A percentile compares a stretch with the other conserved stretches of the same genome.
phyloP scores from a whole-genome alignment of 2,113 vertebrate species.

The Rafetus swinhoei region DNA sequence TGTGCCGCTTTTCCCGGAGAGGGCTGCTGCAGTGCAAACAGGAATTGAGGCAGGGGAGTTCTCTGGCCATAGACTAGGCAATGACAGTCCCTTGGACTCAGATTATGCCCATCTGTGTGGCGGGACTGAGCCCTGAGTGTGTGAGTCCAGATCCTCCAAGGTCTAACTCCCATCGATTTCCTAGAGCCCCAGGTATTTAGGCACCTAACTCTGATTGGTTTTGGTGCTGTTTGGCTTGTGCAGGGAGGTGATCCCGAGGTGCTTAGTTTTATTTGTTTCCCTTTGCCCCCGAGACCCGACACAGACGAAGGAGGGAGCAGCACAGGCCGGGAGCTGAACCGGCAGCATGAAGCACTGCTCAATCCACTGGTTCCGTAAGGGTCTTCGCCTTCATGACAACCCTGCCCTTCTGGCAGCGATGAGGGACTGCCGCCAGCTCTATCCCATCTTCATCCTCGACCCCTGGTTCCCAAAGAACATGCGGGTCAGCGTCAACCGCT shows the following conservation, averaged over 20 bases:
- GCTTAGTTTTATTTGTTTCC: not conserved
- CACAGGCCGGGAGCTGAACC: not conserved
- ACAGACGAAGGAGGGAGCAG: not conserved
- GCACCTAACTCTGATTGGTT: not conserved
- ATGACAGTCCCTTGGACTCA: too few relatives aligned
- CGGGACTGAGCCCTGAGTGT: not conserved
- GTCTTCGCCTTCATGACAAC: constrained; percentile 80
- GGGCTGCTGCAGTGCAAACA: not conserved
- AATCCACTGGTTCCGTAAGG: constrained; percentile 82
- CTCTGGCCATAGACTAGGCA: not conserved
- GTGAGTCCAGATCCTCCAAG: not conserved
- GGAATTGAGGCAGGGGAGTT: too few relatives aligned
- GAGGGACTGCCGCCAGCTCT: constrained; percentile 67
- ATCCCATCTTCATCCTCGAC: constrained; percentile 79
- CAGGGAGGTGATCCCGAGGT: not conserved
- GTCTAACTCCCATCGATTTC: not conserved
- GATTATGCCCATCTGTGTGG: not conserved
- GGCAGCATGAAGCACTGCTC: constrained; percentile 68
- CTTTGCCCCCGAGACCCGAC: not conserved
- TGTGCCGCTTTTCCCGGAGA: too few relatives aligned
- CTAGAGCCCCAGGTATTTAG: not conserved
- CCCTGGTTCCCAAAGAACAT: constrained; percentile 63
- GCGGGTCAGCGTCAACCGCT: constrained; percentile 59
- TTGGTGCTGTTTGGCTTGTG: not conserved
- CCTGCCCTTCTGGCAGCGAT: constrained; percentile 71